These are phyloP conservation scores for Zaprionus bogoriensis DNA, from an alignment of 2,888 invertebrate species.

Conservation along the genomic window DNA sequence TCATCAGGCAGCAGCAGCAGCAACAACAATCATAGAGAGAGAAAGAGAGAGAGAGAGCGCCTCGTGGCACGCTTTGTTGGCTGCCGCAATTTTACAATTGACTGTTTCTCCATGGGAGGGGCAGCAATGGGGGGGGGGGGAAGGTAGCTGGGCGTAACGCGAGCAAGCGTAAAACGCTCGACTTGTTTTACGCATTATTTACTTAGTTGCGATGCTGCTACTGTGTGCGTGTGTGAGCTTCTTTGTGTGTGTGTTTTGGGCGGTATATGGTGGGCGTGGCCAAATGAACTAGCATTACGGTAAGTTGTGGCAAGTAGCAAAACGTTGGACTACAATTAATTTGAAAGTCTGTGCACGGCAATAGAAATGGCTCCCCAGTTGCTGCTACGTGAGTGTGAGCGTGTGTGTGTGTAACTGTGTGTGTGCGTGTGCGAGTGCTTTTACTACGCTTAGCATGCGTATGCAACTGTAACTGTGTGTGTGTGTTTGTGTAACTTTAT, in stretches of 20 bases:
- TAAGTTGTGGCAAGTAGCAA: conserved; percentile 67
- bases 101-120: conserved; percentile 51
- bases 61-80: conserved; percentile 48
- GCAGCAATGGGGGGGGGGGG: background rate
- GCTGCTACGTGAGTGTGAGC: background rate
- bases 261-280: conserved; percentile 48
- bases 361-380: conserved; percentile 23
- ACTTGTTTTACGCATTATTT: conserved; percentile 78
- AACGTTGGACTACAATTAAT: conserved; percentile 70
- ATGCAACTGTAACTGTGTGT: background rate
- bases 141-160: background rate
- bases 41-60: background rate
- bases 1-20: conserved; percentile 27
- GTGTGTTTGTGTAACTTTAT: background rate
- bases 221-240: conserved; percentile 27
- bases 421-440: background rate
- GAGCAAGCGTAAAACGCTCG: conserved; percentile 65
- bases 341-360: conserved; percentile 49
- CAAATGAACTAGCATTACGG: conserved; percentile 67
- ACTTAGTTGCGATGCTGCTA: conserved; percentile 62
- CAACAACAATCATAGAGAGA: conserved; percentile 12
- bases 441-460: background rate
- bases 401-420: background rate
- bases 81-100: conserved; percentile 74
- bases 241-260: conserved; percentile 25